Evolutionary conservation across 2,797 vertebrate genomes (phyloP), one percentile per base, ranked within the genome.

Genomic region (Eleutherodactylus coqui): DNA sequence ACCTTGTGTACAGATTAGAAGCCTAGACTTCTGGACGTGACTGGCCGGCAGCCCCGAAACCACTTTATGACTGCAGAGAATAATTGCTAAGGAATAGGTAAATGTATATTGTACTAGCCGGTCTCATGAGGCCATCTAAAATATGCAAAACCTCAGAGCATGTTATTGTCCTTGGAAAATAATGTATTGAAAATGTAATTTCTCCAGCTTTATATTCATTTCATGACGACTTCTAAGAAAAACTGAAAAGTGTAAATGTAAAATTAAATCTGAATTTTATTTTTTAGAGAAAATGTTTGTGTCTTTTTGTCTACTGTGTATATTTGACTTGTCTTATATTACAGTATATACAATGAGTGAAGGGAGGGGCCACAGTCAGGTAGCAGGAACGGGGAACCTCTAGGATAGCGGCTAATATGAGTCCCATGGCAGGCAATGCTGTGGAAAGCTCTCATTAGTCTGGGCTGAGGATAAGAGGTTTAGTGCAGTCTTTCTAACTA

Each of bases 111-210:
- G 24, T 51, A 70, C 72, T 69, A n/a, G 32, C 32, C 14, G 16
- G 7, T 27, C 80, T 70, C 32, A 13, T 9, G 47, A 69, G 60
- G 34, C 51, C 36, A 58, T 79, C 53, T 43, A 19, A 16, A 29
- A 45, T 60, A 55, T 72, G 32, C n/a, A 1, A 72, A 13, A 55
- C 47, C 21, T 53, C 67, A 58, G 29, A 75, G 17, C 4, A 60
- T 47, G 27, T 67, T 81, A 81, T 58, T 60, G 82, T 45, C 51
- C 38, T 83, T 75, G 82, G 82, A 53, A 75, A 83, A 45, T 60
- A 34, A 75, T 24, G 17, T 29, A 55, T 45, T 58, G 82, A 75
- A 75, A 53, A 83, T 75, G 69, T 75, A 83, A 75, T 75, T 75
- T 27, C 17, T 36, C 19, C 53, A 58, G 51, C n/a, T 62, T 19